These are phyloP conservation scores for Stomorhina lunata DNA, from an alignment of 2,888 invertebrate genomes.

Conservation along the genomic window DNA sequence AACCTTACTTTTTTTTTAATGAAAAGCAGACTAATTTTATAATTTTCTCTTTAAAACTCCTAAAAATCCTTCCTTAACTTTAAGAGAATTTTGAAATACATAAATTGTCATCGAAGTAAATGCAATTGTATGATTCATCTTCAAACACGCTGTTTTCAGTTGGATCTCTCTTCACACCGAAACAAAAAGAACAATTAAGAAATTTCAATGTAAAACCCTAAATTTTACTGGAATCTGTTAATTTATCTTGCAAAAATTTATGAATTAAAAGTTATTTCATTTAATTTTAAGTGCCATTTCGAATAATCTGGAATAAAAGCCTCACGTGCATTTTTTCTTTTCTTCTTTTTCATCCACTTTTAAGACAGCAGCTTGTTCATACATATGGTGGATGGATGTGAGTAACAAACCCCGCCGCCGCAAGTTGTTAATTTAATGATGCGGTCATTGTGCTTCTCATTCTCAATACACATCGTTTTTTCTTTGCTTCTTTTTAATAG, in stretches of 20 bases:
- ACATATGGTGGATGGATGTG: too few species aligned
- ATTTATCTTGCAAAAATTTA: background rate
- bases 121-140: conserved; percentile 59
- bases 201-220: background rate
- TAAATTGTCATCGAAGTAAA: background rate
- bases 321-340: conserved; percentile 60
- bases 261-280: background rate
- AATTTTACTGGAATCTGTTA: background rate
- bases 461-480: conserved; percentile 42
- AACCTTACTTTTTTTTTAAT: conserved; percentile 35
- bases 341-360: background rate
- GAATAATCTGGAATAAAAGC: conserved; percentile 45
- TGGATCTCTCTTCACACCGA: too few species aligned
- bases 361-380: conserved; percentile 25
- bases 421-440: conserved; percentile 45
- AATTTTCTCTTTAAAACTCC: background rate
- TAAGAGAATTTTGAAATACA: background rate
- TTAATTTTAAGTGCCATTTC: background rate
- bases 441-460: conserved; percentile 64
- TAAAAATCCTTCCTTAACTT: conserved; percentile 1
- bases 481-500: conserved; percentile 1
- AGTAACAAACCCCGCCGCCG: conserved; percentile 21
- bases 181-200: background rate
- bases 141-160: conserved; percentile 38
- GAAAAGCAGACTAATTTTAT: background rate